Percentiles rank a stretch among this genome's conserved stretches.
These are phyloP conservation scores for Pteruthius melanotis DNA, from an alignment of 2,113 vertebrate genomes.

Conservation along the genomic window DNA sequence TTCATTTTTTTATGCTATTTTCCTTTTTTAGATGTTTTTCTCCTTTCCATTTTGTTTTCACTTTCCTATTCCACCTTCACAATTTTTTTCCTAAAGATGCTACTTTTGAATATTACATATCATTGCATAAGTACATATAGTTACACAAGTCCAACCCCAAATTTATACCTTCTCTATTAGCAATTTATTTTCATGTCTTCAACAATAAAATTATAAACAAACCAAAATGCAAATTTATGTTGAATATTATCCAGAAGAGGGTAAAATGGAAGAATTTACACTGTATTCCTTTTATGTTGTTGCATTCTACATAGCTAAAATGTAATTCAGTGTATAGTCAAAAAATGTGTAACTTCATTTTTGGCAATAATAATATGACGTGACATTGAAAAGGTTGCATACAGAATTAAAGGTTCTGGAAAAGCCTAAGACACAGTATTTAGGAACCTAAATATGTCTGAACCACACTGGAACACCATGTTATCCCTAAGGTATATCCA, in stretches of 20 bases:
- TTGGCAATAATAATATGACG: rapidly evolving
- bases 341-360: neutral
- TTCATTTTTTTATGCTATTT: neutral
- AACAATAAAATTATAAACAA: neutral
- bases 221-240: neutral
- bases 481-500: neutral
- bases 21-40: neutral
- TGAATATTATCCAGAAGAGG: neutral
- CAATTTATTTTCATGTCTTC: neutral
- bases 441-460: neutral
- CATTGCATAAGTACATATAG: neutral
- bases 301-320: neutral
- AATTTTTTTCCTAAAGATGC: neutral
- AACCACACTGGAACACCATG: neutral
- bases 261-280: neutral
- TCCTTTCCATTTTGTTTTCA: neutral
- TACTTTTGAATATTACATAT: neutral
- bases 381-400: neutral
- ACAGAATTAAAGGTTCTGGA: neutral
- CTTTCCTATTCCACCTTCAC: neutral
- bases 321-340: neutral
- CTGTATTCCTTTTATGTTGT: neutral
- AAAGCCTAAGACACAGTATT: neutral
- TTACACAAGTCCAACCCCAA: neutral
- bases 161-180: neutral